These are phyloP conservation scores for mouse (Mus musculus) DNA, from an alignment of 2,113 vertebrate genomes.

Conservation along the genomic window DNA sequence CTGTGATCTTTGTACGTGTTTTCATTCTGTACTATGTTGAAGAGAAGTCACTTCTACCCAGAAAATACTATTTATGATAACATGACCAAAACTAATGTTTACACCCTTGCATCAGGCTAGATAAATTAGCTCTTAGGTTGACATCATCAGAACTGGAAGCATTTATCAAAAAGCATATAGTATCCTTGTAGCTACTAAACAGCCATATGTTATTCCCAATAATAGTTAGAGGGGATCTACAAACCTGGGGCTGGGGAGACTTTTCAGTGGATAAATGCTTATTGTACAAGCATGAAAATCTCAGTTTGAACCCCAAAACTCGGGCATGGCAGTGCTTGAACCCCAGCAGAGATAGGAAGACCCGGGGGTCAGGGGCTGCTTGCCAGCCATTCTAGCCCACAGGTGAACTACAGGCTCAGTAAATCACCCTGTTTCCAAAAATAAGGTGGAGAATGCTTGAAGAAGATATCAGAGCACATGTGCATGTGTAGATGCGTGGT, in stretches of 20 bases:
- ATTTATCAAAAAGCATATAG: background rate
- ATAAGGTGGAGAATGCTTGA: background rate
- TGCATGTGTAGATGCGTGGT: too few species aligned
- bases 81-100: constrained; percentile 31
- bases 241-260: background rate
- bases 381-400: background rate
- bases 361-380: background rate
- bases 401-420: background rate
- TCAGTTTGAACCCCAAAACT: background rate
- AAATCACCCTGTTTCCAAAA: background rate
- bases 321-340: too few species aligned
- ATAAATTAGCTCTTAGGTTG: constrained; percentile 20
- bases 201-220: background rate
- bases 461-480: too few species aligned
- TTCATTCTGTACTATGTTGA: constrained; percentile 48
- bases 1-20: constrained; percentile 20
- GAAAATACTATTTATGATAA: background rate
- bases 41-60: constrained; percentile 10
- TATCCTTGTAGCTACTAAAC: background rate
- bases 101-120: constrained; percentile 20
- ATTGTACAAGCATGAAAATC: background rate
- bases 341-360: background rate
- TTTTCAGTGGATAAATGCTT: background rate
- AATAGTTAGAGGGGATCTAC: background rate
- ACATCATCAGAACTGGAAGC: background rate